Conservation (phyloP, 2,888 invertebrate genomes). For the Heliconius cydno region DNA sequence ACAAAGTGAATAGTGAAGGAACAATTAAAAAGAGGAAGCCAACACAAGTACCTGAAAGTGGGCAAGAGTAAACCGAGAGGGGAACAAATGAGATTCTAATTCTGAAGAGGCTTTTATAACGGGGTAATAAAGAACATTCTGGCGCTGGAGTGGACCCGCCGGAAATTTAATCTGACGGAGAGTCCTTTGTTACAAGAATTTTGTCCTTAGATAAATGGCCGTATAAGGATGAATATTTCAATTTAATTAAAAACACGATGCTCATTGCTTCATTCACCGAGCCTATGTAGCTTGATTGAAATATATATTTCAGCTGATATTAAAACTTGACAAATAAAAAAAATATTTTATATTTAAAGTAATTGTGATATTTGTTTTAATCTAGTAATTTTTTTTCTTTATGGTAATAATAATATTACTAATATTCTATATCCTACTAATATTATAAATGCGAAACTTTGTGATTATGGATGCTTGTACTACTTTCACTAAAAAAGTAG, state of each 20-base stretch:
- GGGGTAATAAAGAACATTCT: constrained; percentile 78
- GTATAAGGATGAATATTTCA: constrained; percentile 72
- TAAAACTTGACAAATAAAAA: constrained; percentile 3
- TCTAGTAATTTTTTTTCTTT: no score
- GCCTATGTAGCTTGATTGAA: constrained; percentile 41
- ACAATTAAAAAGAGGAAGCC: constrained; percentile 45
- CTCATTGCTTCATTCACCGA: constrained; percentile 59
- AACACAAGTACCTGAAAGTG: constrained; percentile 47
- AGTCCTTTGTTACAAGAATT: constrained; percentile 74
- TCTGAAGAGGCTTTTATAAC: constrained; percentile 77
- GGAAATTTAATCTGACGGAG: constrained; percentile 80
- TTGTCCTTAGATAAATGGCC: constrained; percentile 76
- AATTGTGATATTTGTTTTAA: no score
- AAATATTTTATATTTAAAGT: no score
- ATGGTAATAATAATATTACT: no score
- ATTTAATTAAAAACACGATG: constrained; percentile 77
- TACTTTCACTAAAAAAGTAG: no score
- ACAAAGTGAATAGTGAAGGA: constrained; percentile 43
- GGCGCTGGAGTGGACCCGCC: constrained; percentile 76
- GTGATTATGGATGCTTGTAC: no score
- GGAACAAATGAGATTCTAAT: constrained; percentile 73
- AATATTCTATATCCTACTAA: no score
- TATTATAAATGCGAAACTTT: no score
- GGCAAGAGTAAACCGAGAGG: constrained; percentile 59
- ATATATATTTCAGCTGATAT: constrained; percentile 31